Evolutionary conservation across 2,113 vertebrate genomes (phyloP), one percentile per base, ranked within the genome.

Genomic region (Amphilophus citrinellus): DNA sequence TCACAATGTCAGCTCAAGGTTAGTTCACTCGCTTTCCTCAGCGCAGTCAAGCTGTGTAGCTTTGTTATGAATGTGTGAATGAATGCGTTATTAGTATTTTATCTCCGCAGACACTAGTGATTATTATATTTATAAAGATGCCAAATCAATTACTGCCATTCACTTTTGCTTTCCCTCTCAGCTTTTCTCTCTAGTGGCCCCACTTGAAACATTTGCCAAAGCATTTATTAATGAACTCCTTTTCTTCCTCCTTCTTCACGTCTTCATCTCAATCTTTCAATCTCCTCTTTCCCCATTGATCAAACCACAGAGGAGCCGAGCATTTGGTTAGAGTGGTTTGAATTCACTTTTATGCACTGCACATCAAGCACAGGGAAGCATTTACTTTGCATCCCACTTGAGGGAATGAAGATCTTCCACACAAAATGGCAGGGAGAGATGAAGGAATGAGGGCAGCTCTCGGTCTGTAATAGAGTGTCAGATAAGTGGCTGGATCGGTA

Each of bases 1-100:
- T 88, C 30, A 6, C 94, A 95, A 95, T 94, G 94, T 95, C 93
- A 93, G 83, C 92, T 91, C 90, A 95, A 95, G 94, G 94, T 93
- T 89, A 91, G 9, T 84, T 63, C 84, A 83, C 86, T 86, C 61
- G 58, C 66, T 53, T 58, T 63, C 27, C 73, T 24, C 15, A 14
- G 78, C 5, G 20, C 80, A 85, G 87, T 80, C 63, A 80, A 85
- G 84, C 65, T 85, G 61, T n/a, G 60, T 56, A 50, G 77, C 88
- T 84, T 84, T 87, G 84, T 90, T 82, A 86, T 66, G 84, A 93
- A 85, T 85, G 37, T 39, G 37, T 39, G 37, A 39, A 91, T 71
- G 63, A 80, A 58, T 59, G 80, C 83, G 80, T 78, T 88, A 60
- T 90, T 86, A 62, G 86, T 88, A 86, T 91, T 90, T 80, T 57